phyloP scores from a whole-genome alignment of 2,888 invertebrate species.

The Polymixis lichenea region DNA sequence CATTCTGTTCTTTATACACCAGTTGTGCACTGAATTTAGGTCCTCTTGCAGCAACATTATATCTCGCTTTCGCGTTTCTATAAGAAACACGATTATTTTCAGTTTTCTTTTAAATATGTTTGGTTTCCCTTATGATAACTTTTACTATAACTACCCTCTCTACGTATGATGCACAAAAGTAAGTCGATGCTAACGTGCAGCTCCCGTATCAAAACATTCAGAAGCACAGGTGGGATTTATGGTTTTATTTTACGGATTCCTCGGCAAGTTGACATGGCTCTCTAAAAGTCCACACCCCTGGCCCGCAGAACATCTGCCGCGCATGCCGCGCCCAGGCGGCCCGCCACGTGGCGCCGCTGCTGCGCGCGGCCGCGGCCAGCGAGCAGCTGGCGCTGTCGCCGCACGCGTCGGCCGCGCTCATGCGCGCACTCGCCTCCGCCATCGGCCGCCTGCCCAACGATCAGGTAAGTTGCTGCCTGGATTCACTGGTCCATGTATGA shows the following conservation, averaged over 20 bases:
- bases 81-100: too few species aligned
- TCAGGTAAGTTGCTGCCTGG: slow-evolving; percentile 79
- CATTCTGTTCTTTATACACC: too few species aligned
- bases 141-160: background rate
- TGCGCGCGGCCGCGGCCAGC: slow-evolving; percentile 93
- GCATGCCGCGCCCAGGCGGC: slow-evolving; percentile 95
- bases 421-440: slow-evolving; percentile 92
- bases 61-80: too few species aligned
- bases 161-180: background rate
- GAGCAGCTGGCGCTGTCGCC: slow-evolving; percentile 94
- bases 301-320: slow-evolving; percentile 92
- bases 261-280: too few species aligned
- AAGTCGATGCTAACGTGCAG: background rate
- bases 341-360: slow-evolving; percentile 93
- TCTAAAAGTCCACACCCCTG: too few species aligned
- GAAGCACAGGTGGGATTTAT: too few species aligned
- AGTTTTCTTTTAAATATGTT: too few species aligned
- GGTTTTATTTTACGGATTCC: too few species aligned
- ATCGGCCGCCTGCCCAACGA: slow-evolving; percentile 88
- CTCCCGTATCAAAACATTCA: too few species aligned
- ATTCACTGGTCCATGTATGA: background rate
- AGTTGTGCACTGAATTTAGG: too few species aligned
- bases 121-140: background rate
- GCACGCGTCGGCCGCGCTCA: slow-evolving; percentile 93
- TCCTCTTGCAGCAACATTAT: too few species aligned